Evolutionary conservation across 2,888 invertebrate species (phyloP), one percentile per base, ranked within the genome.

Genomic region (Malachius bipustulatus): DNA sequence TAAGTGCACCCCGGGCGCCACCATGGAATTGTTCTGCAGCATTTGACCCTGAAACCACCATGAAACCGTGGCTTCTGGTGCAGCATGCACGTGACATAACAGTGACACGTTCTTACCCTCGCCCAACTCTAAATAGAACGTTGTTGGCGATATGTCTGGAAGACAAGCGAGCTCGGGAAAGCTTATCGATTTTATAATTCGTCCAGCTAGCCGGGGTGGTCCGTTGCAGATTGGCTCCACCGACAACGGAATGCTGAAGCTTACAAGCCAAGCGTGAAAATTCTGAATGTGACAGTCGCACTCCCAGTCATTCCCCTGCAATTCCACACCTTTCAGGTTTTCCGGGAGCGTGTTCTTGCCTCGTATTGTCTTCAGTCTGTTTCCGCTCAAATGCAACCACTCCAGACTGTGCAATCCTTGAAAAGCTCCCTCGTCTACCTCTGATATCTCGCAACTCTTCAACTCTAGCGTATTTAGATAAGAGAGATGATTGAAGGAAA

Each of bases 251-350:
- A 82, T 77, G 53, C 78, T 80, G 55, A 79, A 78, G 55, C 74
- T 75, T 46, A 71, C 68, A 50, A 90, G 69, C 88, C 88, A 89
- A 41, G 70, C 64, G 54, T 83, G 75, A 52, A 89, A 65, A 53
- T 82, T 78, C 47, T 77, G 66, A 51, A 90, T 69, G 49, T 77
- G 74, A 60, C 90, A 91, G 61, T 89, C 85, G 62, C 90, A 91
- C 47, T 77, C 73, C 90, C 89, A 90, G 46, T 81, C 77, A 67
- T 90, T 90, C 57, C 79, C 80, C 57, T 88, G 81, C 49, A 90
- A 64, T 50, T 82, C 78, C n/a, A 56, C 47, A 15, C 82, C 85
- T 51, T 82, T 77, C 45, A 89, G 65, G 36, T 76, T 76, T 45
- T 77, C 76, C 10, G 87, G 83, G 34, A 84, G 68, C 47, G 81